These are phyloP conservation scores for Diabrotica virgifera DNA, from an alignment of 1,140 invertebrate genomes.

Conservation along the genomic window DNA sequence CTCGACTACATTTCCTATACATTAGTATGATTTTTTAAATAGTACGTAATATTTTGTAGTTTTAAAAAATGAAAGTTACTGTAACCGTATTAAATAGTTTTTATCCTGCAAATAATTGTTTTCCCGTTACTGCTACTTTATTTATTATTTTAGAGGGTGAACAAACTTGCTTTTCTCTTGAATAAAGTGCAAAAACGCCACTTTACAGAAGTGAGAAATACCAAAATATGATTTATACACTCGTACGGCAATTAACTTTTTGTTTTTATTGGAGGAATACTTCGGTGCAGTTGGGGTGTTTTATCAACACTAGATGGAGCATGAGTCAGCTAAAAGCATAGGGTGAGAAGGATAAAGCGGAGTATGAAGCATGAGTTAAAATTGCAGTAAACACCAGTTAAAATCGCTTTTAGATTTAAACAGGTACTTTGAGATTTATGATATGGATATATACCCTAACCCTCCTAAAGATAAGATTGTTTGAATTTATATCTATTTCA, in stretches of 20 bases:
- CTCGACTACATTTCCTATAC: no score
- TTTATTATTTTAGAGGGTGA: no score
- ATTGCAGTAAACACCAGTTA: not conserved
- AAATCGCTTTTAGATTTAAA: not conserved
- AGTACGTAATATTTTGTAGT: no score
- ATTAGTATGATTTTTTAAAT: no score
- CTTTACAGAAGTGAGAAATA: no score
- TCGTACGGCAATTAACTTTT: not conserved
- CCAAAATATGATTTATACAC: no score
- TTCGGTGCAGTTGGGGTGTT: not conserved
- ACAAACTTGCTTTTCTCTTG: no score
- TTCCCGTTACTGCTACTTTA: no score
- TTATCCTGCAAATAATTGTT: no score
- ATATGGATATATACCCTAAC: not conserved
- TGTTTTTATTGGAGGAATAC: not conserved
- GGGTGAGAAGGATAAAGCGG: not conserved
- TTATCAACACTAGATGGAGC: not conserved
- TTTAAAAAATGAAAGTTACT: no score
- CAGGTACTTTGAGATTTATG: not conserved
- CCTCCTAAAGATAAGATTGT: not conserved
- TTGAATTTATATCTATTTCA: not conserved
- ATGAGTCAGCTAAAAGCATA: not conserved
- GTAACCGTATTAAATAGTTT: no score
- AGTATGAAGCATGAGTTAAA: not conserved
- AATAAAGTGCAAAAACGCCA: no score